Base-by-base conservation (phyloP, 92 coral and sea anemone genomes). In the Chrysogorgia sp. region DNA sequence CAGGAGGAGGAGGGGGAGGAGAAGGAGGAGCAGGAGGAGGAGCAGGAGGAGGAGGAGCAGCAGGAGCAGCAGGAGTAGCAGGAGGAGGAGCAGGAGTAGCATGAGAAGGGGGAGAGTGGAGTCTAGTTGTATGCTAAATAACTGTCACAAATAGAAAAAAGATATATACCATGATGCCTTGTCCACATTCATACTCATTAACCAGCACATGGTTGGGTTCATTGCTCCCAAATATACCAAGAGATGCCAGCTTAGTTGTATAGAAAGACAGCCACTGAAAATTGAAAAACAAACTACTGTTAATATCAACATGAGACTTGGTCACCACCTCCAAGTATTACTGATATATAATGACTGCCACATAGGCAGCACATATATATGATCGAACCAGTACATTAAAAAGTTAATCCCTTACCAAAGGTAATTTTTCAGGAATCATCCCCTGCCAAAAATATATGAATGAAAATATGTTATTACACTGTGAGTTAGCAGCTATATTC, bases 171-270 rank as follows among this genome's bases (percentile, higher is more conserved):
- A 94, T 91, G 19, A 94, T 94, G 13, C 98, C 98, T 78, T 94
- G 98, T 15, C 98, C 98, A 26, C 92, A 88, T 81, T 85, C 87
- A 81, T 94, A 91, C 57, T 94, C 98, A 79, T 94, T 94, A 20
- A 94, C 98, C 2, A 94, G 83, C 0, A 91, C 98, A 81, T 94
- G 98, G 80, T 94, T 94, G 25, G 98, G 98, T 19, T 59, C 79
- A 45, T 89, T 82, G 24, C 80, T 74, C 23, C 83, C 74, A 83
- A 94, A 94, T 19, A 92, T 87, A 19, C 87, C 56, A 47, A 91
- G 80, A 1, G 84, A 35, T 49, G 92, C 97, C 55, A 94, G 63
- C 32, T 87, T 74, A 17, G 58, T 80, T 40, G 92, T 77, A 79
- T 94, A 85, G 28, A 79, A 72, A 28, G 83, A 65, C 57, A 94